Evolutionary conservation across 2,797 vertebrate species (phyloP).

Genomic region (Sebastes glaucus): DNA sequence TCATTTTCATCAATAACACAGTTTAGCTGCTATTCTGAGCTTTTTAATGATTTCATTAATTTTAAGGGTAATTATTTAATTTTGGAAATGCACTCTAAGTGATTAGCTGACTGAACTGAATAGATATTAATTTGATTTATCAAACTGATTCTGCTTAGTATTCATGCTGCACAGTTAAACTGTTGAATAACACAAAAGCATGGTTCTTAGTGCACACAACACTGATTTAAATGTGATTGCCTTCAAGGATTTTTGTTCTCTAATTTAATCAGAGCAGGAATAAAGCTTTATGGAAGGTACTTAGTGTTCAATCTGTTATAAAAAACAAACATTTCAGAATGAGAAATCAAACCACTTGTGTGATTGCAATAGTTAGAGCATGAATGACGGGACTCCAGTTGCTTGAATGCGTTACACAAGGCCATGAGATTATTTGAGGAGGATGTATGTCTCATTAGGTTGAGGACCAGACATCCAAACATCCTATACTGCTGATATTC

Average conservation of each 20-base stretch:
- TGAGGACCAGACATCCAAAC: background rate
- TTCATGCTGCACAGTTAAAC: background rate
- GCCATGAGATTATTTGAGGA: constrained; percentile 10
- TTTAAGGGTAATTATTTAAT: background rate
- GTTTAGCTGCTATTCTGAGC: background rate
- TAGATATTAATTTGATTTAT: background rate
- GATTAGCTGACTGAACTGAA: background rate
- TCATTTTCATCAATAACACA: background rate
- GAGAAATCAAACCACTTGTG: background rate
- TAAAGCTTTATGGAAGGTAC: background rate
- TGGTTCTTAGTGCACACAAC: background rate
- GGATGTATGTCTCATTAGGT: background rate
- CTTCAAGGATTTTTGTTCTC: background rate
- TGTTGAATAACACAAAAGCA: background rate
- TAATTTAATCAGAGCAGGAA: constrained; percentile 18
- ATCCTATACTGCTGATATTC: constrained; percentile 7
- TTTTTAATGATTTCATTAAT: background rate
- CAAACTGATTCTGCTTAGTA: constrained; percentile 1
- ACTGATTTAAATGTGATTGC: background rate
- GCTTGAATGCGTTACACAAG: background rate
- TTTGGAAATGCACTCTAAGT: background rate
- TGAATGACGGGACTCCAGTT: background rate
- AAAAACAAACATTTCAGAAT: background rate
- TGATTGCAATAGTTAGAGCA: background rate
- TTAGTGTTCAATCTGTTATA: background rate